These are phyloP conservation scores for Cyprinodon tularosa DNA, from an alignment of 2,113 vertebrate species.

Conservation along the genomic window DNA sequence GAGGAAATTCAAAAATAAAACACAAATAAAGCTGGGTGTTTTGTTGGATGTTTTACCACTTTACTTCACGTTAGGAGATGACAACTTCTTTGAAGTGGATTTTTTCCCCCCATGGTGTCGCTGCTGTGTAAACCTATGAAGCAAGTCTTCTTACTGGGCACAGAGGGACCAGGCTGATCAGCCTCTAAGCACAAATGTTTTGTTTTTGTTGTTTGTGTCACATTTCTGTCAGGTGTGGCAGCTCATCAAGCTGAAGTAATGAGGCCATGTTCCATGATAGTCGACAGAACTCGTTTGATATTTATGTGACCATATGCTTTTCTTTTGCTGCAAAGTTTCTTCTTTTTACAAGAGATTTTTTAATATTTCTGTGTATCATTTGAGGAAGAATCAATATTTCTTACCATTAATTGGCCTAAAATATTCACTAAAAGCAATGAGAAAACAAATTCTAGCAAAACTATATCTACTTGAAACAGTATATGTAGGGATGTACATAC, in stretches of 20 bases:
- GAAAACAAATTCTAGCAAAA: neutral
- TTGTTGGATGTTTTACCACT: constrained; percentile 68
- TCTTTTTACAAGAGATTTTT: constrained; percentile 18
- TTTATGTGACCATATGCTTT: constrained; percentile 55
- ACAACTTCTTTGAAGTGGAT: constrained; percentile 75
- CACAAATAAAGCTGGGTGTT: constrained; percentile 62
- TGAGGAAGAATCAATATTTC: constrained; percentile 8
- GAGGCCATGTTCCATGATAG: constrained; percentile 71
- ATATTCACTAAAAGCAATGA: neutral
- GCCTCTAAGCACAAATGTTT: constrained; percentile 58
- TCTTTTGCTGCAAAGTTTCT: constrained; percentile 27
- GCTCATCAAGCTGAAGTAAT: constrained; percentile 79
- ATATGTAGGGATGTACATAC: no score
- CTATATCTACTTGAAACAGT: no score
- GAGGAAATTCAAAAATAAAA: constrained; percentile 73
- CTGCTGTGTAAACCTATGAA: constrained; percentile 53
- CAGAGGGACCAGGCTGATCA: constrained; percentile 61
- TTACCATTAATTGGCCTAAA: neutral
- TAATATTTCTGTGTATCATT: constrained; percentile 11
- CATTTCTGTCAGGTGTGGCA: constrained; percentile 78
- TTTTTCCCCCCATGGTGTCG: constrained; percentile 49
- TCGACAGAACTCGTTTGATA: constrained; percentile 63
- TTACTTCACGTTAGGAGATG: constrained; percentile 68
- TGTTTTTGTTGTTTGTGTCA: constrained; percentile 63
- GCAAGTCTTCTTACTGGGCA: constrained; percentile 55